Percentiles rank a stretch among this genome's conserved stretches.
Evolutionary conservation across 2,113 vertebrate genomes (phyloP).

Genomic region (Pelobates fuscus): DNA sequence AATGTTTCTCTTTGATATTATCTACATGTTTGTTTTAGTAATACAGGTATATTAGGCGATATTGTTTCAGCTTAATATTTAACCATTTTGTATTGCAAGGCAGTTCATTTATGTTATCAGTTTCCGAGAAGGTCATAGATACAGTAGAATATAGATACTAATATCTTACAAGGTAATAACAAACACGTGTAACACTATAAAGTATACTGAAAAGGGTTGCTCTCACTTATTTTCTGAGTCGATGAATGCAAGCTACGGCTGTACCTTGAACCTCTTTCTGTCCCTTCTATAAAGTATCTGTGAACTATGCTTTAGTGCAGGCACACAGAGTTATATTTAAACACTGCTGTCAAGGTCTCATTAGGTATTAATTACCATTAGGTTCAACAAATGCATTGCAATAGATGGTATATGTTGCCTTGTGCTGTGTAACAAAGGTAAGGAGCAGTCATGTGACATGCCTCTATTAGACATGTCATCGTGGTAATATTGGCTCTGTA

Average conservation of each 20-base stretch:
- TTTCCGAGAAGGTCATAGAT: constrained; percentile 62
- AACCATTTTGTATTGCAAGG: constrained; percentile 60
- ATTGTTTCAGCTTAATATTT: constrained; percentile 66
- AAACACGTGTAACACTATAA: constrained; percentile 58
- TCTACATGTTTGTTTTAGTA: constrained; percentile 67
- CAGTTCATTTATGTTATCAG: constrained; percentile 65
- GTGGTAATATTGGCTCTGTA: too few relatives aligned
- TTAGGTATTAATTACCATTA: not conserved
- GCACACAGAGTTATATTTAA: not conserved
- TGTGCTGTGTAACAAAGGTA: too few relatives aligned
- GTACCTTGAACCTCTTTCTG: constrained; percentile 57
- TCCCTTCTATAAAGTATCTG: not conserved
- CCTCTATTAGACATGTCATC: too few relatives aligned
- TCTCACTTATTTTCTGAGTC: constrained; percentile 61
- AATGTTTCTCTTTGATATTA: constrained; percentile 54
- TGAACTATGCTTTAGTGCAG: not conserved
- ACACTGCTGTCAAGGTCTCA: not conserved
- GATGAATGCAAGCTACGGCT: constrained; percentile 64
- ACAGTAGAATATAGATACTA: constrained; percentile 58
- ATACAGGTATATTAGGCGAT: constrained; percentile 56
- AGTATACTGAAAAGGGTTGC: constrained; percentile 53
- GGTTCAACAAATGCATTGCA: not conserved
- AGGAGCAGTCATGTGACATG: too few relatives aligned
- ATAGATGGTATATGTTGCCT: not conserved
- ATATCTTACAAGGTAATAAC: constrained; percentile 63